Conservation (phyloP, 2,888 invertebrate genomes). For the Colostygia pectinataria region DNA sequence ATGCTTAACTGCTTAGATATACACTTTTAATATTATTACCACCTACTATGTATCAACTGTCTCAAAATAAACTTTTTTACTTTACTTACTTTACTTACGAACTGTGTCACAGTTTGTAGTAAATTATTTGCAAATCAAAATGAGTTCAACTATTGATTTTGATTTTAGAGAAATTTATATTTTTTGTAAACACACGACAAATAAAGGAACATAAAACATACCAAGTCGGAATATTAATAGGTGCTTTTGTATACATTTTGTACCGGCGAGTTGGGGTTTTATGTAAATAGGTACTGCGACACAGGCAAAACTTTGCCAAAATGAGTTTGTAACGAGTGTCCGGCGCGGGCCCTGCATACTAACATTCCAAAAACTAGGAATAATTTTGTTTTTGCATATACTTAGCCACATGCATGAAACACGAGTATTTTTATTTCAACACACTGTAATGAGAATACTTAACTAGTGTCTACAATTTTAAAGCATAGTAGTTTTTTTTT, state of each 20-base stretch:
- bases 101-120: no score
- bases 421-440: neutral
- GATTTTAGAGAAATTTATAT: no score
- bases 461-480: no score
- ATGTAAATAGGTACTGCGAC: slow-evolving; percentile 51
- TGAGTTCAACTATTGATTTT: no score
- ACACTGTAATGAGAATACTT: neutral
- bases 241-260: slow-evolving; percentile 45
- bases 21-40: no score
- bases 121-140: no score
- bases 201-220: slow-evolving; percentile 1
- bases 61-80: no score
- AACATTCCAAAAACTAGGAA: slow-evolving; percentile 22
- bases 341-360: slow-evolving; percentile 38
- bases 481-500: no score
- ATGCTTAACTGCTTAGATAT: no score
- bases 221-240: slow-evolving; percentile 12
- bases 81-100: no score
- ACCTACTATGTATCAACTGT: no score
- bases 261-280: slow-evolving; percentile 40
- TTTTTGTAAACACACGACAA: no score
- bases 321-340: slow-evolving; percentile 57
- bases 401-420: neutral
- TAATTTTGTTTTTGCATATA: slow-evolving; percentile 29
- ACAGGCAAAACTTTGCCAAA: slow-evolving; percentile 47